Percentiles rank a stretch among this genome's conserved stretches.
These are phyloP conservation scores for Cyrtodaria siliqua DNA, from an alignment of 2,888 invertebrate species.

Conservation along the genomic window DNA sequence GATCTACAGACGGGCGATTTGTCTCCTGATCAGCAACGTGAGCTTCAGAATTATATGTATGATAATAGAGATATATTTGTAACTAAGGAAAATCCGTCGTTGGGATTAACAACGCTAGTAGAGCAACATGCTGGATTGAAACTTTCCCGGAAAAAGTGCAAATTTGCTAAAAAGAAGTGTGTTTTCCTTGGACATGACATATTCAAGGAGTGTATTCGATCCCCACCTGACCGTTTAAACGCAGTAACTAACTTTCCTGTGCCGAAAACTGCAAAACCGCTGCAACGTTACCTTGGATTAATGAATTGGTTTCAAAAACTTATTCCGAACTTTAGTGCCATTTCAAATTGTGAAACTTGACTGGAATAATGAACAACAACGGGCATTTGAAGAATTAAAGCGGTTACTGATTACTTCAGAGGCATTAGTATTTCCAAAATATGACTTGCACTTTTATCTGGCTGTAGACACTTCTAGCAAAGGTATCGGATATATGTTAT, in stretches of 20 bases:
- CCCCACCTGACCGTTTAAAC: slow-evolving; percentile 26
- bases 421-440: slow-evolving; percentile 56
- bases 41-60: no score
- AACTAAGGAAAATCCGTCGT: no score
- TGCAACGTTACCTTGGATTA: slow-evolving; percentile 42
- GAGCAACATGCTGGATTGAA: no score
- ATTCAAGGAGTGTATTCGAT: no score
- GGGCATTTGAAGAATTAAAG: slow-evolving; percentile 45
- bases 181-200: no score
- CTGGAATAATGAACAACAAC: slow-evolving; percentile 34
- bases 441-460: slow-evolving; percentile 47
- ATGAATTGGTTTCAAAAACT: slow-evolving; percentile 66
- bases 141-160: no score
- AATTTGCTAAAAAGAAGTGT: no score
- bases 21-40: no score
- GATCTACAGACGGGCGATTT: no score
- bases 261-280: slow-evolving; percentile 22
- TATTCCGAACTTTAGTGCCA: slow-evolving; percentile 44
- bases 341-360: slow-evolving; percentile 21
- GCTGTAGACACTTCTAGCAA: slow-evolving; percentile 52
- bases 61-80: no score
- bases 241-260: slow-evolving; percentile 12
- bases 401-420: slow-evolving; percentile 32
- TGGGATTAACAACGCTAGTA: no score
- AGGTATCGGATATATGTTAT: slow-evolving; percentile 62